Evolutionary conservation across 2,113 vertebrate species (phyloP), one percentile per base, ranked within the genome.

Genomic region (Stegastes partitus): DNA sequence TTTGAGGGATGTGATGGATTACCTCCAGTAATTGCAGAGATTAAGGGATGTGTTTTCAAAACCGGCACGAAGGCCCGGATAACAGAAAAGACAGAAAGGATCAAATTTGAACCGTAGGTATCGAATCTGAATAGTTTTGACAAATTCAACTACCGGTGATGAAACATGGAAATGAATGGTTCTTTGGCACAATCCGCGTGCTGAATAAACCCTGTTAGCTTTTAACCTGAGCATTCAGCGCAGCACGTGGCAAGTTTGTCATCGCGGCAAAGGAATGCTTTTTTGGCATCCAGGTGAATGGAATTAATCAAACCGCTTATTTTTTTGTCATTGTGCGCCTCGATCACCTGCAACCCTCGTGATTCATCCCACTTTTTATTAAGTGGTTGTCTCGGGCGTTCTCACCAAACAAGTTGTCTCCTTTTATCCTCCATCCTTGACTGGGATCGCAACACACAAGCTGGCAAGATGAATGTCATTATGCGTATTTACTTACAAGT

Each of bases 371-470:
- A 10, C 18, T 68, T 81, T n/a, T 42, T 22, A 16, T 65, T 15
- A 74, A 79, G 6, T 31, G 50, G 58, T 23, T 28, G 34, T 78
- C 10, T 12, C 12, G 21, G 44, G 16, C 1, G 1, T 69, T 16
- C 28, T 73, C 42, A 62, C 15, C 64, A 63, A 82, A 79, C 37
- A 62, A 51, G 14, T 45, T 71, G 65, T 55, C 47, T 31, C 61
- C 77, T 73, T 79, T 75, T 67, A 58, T 80, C 10, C 9, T 58
- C 22, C 59, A 15, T 68, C 71, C 83, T 82, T 91, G 87, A 81
- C 69, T 83, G 10, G 22, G 22, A 53, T 82, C 7, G 31, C 49
- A 74, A 47, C 37, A 31, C 37, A 11, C 16, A 74, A 78, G 7
- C 22, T 22, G 22, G 16, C n/a, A 23, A 45, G 59, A 70, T 78